Evolutionary conservation across 1,140 invertebrate species (phyloP), one percentile per base, ranked within the genome.

Genomic region (Idris sp.): DNA sequence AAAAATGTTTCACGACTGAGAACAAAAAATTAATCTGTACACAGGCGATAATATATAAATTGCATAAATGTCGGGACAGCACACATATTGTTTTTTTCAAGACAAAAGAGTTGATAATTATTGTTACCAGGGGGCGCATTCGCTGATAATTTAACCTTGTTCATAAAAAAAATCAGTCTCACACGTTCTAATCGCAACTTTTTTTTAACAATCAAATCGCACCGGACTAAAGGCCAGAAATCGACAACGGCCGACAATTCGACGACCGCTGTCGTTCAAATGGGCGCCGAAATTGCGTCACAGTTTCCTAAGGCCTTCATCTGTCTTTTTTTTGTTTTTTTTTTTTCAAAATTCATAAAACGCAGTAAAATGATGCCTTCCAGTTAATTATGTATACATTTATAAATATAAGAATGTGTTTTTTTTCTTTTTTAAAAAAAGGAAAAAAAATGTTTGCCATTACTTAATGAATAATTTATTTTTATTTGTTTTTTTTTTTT

Each of bases 121-220:
- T 46, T 51, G 19, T 4, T 46, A 40, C 51, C 46, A 41, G 16
- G 35, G 43, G 36, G 31, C 64, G 44, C 59, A 65, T 35, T 51
- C 49, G 36, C 64, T 33, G 43, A 65, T 65, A 54, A 68, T 54
- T 56, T 62, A 36, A 64, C 54, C 40, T 65, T 36, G 53, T 31
- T 48, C 62, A 38, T 35, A 84, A 81, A 83, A 81, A 84, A 84
- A 85, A 84, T 85, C 84, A 86, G 83, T 86, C 83, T 86, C 84
- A 72, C 75, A 75, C 84, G 76, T 76, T 78, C 72, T 33, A 31
- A 28, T 53, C 25, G 9, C 13, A 80, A 79, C n/a, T 67, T 76
- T 59, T 67, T 40, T 74, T 74, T 67, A 68, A 75, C 75, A 64
- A 80, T 69, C 49, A 25, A 38, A 53, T 36, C 59, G 43, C 59